Base-by-base conservation (phyloP, 1,140 invertebrate species). In the Bombus superbus region DNA sequence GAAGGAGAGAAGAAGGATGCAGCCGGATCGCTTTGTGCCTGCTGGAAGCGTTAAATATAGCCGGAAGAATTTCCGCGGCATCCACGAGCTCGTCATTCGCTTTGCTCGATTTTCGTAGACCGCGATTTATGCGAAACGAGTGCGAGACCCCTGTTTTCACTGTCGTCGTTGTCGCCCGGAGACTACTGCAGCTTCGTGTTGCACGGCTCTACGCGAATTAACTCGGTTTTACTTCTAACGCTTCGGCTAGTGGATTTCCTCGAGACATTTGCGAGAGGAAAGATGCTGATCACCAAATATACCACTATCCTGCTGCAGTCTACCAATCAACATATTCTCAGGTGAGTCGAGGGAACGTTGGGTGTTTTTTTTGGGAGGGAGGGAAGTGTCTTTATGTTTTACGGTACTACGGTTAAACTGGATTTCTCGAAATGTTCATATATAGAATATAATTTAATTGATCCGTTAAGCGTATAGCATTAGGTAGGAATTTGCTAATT, bases 211-310 rank as follows among this genome's bases (percentile, higher is more conserved):
- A 35, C 53, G 57, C 8, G 72, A 87, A 81, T 85, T 62, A 32
- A 32, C 32, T 25, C n/a, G 57, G 44, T 38, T 75, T 42, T 11
- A 22, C 59, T 15, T 64, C 25, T 28, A 22, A n/a, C 57, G 4
- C 1, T 83, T 71, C n/a, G 2, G 11, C 74, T 59, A 10, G 62
- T 76, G 15, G n/a, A 80, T 69, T 40, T n/a, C 22, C 66, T 38
- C 38, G 25, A 42, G 15, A 28, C 13, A 15, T 40, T 15, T 28
- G 47, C 6, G 5, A 25, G 57, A 35, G n/a, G 32, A 86, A 93
- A 87, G 79, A 94, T 94, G 94, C 91, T 94, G 47, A 94, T 94
- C 90, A 94, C 94, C 4, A 94, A 94, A 86, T 94, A 92, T 69
- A 94, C 94, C 13, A 94, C 94, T n/a, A 92, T 94, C 44, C 75